These are phyloP conservation scores for Acronicta psi DNA, from an alignment of 2,888 invertebrate species.

Conservation along the genomic window DNA sequence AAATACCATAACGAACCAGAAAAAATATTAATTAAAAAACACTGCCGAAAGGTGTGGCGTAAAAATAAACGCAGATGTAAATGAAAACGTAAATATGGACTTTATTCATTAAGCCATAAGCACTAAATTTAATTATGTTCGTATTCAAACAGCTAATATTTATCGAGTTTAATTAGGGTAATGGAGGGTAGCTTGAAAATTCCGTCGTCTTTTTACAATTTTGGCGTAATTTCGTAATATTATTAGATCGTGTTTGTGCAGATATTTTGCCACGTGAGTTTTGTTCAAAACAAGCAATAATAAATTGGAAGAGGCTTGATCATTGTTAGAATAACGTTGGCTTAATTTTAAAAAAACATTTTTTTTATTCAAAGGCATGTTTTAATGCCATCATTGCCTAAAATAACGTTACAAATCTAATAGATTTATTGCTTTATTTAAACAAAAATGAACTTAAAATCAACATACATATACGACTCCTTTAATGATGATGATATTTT, in stretches of 20 bases:
- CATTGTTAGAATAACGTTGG: too few relatives aligned
- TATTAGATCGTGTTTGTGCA: neutral
- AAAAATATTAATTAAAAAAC: slow-evolving; percentile 44
- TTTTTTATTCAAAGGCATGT: too few relatives aligned
- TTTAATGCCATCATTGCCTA: too few relatives aligned
- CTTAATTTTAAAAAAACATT: too few relatives aligned
- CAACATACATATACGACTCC: too few relatives aligned
- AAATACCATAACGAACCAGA: slow-evolving; percentile 23
- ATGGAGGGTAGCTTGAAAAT: slow-evolving; percentile 67
- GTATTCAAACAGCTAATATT: slow-evolving; percentile 60
- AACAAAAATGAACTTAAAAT: too few relatives aligned
- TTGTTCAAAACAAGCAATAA: too few relatives aligned
- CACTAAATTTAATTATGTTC: slow-evolving; percentile 58
- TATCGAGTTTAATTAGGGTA: slow-evolving; percentile 75
- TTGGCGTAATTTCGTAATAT: neutral
- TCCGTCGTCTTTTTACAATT: slow-evolving; percentile 33
- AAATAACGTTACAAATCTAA: too few relatives aligned
- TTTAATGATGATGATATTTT: too few relatives aligned
- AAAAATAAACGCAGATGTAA: slow-evolving; percentile 33
- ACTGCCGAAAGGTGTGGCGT: slow-evolving; percentile 31
- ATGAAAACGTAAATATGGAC: slow-evolving; percentile 44
- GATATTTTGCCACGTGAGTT: too few relatives aligned
- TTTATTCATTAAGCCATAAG: slow-evolving; percentile 45
- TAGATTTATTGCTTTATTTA: too few relatives aligned
- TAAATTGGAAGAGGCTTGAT: too few relatives aligned